Percentiles rank a stretch among this genome's conserved stretches.
phyloP scores from a whole-genome alignment of 2,888 invertebrate species.

The Aradus depressus region DNA sequence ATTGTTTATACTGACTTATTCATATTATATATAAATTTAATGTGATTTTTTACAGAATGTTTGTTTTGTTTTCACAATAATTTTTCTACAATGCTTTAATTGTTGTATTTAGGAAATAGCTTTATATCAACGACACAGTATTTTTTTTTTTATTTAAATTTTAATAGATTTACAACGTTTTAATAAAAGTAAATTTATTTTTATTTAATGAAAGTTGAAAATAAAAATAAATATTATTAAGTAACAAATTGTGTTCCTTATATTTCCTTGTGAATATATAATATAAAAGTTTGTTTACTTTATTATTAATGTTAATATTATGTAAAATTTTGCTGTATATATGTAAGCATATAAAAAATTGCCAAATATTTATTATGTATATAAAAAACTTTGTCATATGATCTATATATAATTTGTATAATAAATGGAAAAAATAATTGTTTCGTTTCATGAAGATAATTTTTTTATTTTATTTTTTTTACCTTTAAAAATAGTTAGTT shows the following conservation, averaged over 20 bases:
- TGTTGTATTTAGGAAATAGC: constrained; percentile 16
- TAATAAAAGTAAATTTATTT: no score
- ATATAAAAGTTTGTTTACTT: constrained; percentile 1
- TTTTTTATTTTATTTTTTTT: not conserved
- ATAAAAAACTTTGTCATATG: constrained; percentile 24
- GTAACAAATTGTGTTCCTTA: not conserved
- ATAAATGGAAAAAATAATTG: constrained; percentile 17
- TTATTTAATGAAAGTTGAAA: not conserved
- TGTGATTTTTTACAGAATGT: constrained; percentile 8
- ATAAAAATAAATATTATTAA: not conserved
- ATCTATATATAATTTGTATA: constrained; percentile 26
- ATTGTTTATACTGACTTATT: no score
- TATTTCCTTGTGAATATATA: not conserved
- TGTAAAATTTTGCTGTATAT: constrained; percentile 19
- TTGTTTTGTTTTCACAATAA: not conserved
- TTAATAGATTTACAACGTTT: no score
- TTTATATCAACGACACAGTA: no score
- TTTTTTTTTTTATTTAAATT: no score
- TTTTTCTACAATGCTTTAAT: constrained; percentile 12
- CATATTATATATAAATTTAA: constrained; percentile 2
- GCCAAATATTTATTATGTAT: constrained; percentile 25
- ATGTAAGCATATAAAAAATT: constrained; percentile 12
- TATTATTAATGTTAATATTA: constrained; percentile 21
- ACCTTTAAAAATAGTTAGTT: not conserved
- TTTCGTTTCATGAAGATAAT: constrained; percentile 15